Conservation (phyloP, 2,113 vertebrate species). For the Struthidea cinerea region DNA sequence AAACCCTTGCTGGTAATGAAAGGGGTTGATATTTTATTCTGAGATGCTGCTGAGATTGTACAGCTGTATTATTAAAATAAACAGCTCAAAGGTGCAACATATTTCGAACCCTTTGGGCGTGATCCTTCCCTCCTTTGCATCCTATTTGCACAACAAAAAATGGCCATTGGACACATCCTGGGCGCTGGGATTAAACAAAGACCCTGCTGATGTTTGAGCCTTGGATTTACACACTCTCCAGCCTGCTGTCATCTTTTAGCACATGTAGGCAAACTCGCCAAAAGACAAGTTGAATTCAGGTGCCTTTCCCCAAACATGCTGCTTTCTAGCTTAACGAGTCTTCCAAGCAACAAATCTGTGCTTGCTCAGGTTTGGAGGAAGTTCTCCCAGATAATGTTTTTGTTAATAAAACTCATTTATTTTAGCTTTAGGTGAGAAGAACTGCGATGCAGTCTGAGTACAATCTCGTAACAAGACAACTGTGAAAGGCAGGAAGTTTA, state of each 20-base stretch:
- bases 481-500: background rate
- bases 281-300: background rate
- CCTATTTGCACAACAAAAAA: conserved; percentile 30
- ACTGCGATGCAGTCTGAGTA: background rate
- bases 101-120: background rate
- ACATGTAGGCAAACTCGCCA: background rate
- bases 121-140: background rate
- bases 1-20: conserved; percentile 31
- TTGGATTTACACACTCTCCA: background rate
- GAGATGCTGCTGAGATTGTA: background rate
- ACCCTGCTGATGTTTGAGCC: background rate
- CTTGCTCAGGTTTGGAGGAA: background rate
- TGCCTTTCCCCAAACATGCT: background rate
- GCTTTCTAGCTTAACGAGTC: background rate
- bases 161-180: background rate
- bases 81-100: conserved; percentile 33
- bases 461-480: background rate
- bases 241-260: background rate
- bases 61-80: conserved; percentile 55
- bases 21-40: conserved; percentile 31
- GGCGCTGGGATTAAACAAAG: background rate
- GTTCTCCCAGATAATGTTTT: background rate
- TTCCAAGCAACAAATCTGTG: background rate
- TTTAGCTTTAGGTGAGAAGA: background rate
- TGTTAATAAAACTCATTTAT: background rate